Evolutionary conservation across 2,113 vertebrate genomes (phyloP).

Genomic region (Gobio gobio): DNA sequence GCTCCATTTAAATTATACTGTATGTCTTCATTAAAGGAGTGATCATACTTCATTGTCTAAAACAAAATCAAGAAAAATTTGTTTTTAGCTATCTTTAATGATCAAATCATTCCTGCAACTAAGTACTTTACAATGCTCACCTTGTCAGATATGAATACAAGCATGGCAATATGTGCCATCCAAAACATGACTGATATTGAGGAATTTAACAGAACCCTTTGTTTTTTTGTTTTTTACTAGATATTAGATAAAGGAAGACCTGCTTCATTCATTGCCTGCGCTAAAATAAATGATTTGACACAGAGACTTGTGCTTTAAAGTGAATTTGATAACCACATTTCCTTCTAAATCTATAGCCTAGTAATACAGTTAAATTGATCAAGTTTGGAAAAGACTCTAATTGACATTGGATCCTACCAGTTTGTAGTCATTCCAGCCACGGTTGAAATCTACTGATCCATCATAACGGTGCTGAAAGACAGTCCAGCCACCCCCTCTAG

Average conservation of each 20-base stretch:
- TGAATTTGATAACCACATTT: neutral
- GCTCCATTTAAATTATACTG: neutral
- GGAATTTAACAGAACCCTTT: neutral
- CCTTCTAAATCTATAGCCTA: neutral
- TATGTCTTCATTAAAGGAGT: conserved; percentile 22
- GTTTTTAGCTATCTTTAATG: neutral
- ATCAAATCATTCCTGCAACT: neutral
- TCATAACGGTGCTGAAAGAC: conserved; percentile 79
- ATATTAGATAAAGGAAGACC: neutral
- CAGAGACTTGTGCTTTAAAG: neutral
- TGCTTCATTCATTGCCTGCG: neutral
- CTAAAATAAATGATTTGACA: neutral
- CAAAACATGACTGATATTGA: neutral
- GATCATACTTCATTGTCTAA: neutral
- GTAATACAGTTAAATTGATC: neutral
- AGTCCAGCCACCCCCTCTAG: conserved; percentile 82
- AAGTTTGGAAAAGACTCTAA: neutral
- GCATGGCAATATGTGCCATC: neutral
- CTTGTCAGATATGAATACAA: neutral
- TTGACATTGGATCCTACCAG: conserved; percentile 63
- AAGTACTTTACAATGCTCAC: neutral
- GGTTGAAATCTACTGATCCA: conserved; percentile 79
- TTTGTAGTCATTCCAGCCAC: conserved; percentile 82
- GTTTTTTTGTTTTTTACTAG: neutral
- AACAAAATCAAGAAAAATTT: neutral